Conservation (phyloP, 2,797 vertebrate species). For the Phalloptychus januarius region DNA sequence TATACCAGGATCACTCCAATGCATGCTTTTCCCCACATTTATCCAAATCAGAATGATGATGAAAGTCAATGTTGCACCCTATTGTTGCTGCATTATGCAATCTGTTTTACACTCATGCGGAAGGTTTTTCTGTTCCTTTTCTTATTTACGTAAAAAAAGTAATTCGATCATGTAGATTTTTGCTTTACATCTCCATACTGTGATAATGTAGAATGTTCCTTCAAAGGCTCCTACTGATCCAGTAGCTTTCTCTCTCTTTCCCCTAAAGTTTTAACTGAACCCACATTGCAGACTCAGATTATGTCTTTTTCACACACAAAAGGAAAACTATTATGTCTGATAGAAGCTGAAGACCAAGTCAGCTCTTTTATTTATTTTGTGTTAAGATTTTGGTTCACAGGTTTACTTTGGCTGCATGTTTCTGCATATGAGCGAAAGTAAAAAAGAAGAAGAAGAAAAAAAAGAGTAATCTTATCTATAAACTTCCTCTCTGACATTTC, state of each 20-base stretch:
- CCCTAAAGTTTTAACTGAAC: not conserved
- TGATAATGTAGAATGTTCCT: not conserved
- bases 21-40: not conserved
- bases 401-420: not conserved
- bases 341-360: not conserved
- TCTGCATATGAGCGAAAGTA: not conserved
- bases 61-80: not conserved
- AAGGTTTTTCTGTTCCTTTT: not conserved
- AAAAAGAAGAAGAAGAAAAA: no score
- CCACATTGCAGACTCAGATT: not conserved
- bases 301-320: not conserved
- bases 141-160: not conserved
- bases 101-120: not conserved
- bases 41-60: not conserved
- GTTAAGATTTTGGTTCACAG: not conserved
- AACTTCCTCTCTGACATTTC: constrained; percentile 36
- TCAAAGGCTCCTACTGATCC: not conserved
- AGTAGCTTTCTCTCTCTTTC: not conserved
- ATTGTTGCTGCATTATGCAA: not conserved
- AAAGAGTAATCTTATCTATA: constrained; percentile 10
- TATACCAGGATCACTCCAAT: not conserved
- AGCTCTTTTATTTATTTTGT: not conserved
- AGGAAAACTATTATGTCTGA: not conserved
- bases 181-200: not conserved
- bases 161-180: not conserved